phyloP scores from a whole-genome alignment of 2,888 invertebrate genomes.

The Bedellia somnulentella region DNA sequence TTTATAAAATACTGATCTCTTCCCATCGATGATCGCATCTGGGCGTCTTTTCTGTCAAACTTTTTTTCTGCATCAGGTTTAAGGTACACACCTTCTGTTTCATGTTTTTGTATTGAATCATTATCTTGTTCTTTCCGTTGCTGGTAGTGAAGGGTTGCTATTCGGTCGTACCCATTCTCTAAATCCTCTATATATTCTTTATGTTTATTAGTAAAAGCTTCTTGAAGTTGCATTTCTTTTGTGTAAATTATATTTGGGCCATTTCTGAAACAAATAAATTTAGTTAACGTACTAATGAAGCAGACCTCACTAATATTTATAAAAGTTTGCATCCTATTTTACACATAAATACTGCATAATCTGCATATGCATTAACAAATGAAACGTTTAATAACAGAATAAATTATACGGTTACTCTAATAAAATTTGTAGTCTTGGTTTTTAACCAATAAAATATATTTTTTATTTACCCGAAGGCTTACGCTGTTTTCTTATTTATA shows the following conservation, averaged over 20 bases:
- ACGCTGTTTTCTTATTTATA: no score
- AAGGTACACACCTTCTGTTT: constrained; percentile 77
- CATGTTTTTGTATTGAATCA: constrained; percentile 75
- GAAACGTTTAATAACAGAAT: no score
- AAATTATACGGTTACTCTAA: no score
- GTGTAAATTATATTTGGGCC: constrained; percentile 59
- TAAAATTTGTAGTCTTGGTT: no score
- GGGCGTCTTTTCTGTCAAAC: neutral
- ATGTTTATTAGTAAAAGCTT: constrained; percentile 49
- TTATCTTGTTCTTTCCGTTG: neutral
- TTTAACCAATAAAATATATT: no score
- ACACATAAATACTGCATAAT: no score
- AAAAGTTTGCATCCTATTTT: no score
- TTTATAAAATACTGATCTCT: constrained; percentile 78
- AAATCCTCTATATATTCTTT: constrained; percentile 63
- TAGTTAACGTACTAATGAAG: no score
- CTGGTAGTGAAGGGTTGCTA: constrained; percentile 60
- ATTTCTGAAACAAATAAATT: constrained; percentile 33
- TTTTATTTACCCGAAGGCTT: no score
- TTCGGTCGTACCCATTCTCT: constrained; percentile 59
- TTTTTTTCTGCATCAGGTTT: constrained; percentile 46
- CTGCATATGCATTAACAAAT: no score
- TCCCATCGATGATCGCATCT: constrained; percentile 32
- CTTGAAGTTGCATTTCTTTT: constrained; percentile 56
- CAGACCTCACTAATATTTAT: no score